Base-by-base conservation (phyloP, 2,888 invertebrate genomes). In the Polydrusus cervinus region DNA sequence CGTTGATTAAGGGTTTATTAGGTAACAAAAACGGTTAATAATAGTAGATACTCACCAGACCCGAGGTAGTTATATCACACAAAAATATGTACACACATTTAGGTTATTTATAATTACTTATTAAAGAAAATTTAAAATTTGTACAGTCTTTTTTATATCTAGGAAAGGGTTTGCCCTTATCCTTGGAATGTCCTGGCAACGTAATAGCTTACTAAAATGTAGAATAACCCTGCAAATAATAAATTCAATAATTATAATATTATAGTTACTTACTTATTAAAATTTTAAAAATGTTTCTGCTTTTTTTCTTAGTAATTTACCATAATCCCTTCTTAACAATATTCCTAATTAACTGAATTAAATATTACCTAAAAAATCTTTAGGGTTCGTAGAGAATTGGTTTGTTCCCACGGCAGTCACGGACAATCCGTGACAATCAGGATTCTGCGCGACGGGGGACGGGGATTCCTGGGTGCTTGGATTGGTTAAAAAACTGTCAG, bases 201-300 rank as follows among this genome's bases (percentile, higher is more conserved):
- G 40, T 70, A 78, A 79, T 79, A 85, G 78, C 81, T 83, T 80
- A 83, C 71, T 51, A 85, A 67, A 78, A 84, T 79, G 85, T 85
- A 86, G 85, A 87, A 86, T 84, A 86, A 84, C 84, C 87, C 87
- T 87, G 86, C 79, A 86, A 87, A 62, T 30, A 62, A 72, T 34
- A 84, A 85, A 79, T 85, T 71, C 14, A 75, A 80, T n/a, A 64
- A 13, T 64, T 64, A 64, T 16, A 64, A 49, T 61, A 13, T 25
- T 25, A 25, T 25, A 25, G 25, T 3, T 25, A 25, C 25, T 5
- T 25, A 47, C 25, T 20, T 11, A 25, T 0, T 25, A 11, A 8
- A 7, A 55, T 55, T 6, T 25, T 18, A 45, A 1, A 16, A 47
- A 47, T 47, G 1, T 47, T 0, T 47, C 6, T n/a, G 16, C 9